Evolutionary conservation across 2,888 invertebrate genomes (phyloP).

Genomic region (Pomacea canaliculata): DNA sequence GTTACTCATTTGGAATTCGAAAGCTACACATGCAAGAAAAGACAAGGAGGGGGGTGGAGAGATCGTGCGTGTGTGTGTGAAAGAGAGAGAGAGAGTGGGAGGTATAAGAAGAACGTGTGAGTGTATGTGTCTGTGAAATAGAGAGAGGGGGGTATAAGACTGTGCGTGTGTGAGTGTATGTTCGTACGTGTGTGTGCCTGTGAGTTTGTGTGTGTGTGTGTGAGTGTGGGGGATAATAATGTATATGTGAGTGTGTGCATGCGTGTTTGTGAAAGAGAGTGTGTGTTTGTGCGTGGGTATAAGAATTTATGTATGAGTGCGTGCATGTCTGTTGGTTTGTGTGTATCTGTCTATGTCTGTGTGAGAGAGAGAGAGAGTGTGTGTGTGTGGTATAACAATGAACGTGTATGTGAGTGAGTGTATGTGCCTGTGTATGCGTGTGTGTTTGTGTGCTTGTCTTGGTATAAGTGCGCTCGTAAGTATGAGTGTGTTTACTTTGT

Average conservation of each 20-base stretch:
- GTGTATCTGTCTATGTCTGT: too few species aligned
- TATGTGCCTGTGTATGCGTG: too few species aligned
- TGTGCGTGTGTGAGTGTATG: neutral
- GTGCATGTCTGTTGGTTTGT: too few species aligned
- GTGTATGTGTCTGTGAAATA: neutral
- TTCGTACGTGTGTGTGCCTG: neutral
- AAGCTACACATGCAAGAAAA: neutral
- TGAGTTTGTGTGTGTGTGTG: neutral
- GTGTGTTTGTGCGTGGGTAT: neutral
- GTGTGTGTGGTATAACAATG: neutral
- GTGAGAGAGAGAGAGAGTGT: neutral
- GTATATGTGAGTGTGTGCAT: slow-evolving; percentile 1
- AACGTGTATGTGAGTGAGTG: too few species aligned
- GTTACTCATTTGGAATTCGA: neutral
- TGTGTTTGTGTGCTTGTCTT: too few species aligned
- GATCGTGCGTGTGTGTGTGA: too few species aligned
- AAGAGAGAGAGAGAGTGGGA: neutral
- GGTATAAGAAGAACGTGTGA: too few species aligned
- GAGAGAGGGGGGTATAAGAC: neutral
- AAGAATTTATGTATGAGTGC: too few species aligned
- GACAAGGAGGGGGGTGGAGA: too few species aligned
- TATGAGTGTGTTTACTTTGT: too few species aligned
- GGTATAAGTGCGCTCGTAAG: too few species aligned
- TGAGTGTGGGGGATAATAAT: neutral
- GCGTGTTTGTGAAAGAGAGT: neutral